A percentile compares a stretch with the other conserved stretches of the same genome.
phyloP scores from a whole-genome alignment of 1,140 invertebrate genomes.

The Drosophila mayri region DNA sequence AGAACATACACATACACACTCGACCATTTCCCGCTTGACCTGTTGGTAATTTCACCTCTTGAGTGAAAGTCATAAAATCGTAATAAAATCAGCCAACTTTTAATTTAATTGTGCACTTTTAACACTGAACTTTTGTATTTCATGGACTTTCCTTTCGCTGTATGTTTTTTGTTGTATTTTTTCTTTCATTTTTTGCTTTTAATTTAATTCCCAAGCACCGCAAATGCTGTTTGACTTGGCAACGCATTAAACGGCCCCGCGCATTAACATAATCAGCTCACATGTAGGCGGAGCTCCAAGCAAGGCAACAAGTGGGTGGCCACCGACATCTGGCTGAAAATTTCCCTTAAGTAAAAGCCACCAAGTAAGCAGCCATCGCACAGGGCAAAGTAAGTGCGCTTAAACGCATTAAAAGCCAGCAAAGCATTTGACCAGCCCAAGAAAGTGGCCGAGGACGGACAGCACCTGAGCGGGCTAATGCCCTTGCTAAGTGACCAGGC shows the following conservation, averaged over 20 bases:
- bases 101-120: slow-evolving; percentile 72
- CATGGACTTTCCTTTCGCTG: not conserved
- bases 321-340: slow-evolving; percentile 21
- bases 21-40: slow-evolving; percentile 24
- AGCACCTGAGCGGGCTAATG: slow-evolving; percentile 22
- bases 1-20: not conserved
- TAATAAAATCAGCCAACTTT: slow-evolving; percentile 72
- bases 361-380: slow-evolving; percentile 52
- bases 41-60: slow-evolving; percentile 43
- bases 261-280: slow-evolving; percentile 81
- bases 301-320: slow-evolving; percentile 55
- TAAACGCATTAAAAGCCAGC: slow-evolving; percentile 72
- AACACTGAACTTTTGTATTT: slow-evolving; percentile 40
- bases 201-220: slow-evolving; percentile 65
- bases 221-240: slow-evolving; percentile 67
- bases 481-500: slow-evolving; percentile 52
- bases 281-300: slow-evolving; percentile 24
- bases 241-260: slow-evolving; percentile 63
- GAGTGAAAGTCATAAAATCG: slow-evolving; percentile 70
- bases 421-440: slow-evolving; percentile 56
- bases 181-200: slow-evolving; percentile 31
- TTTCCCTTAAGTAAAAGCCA: slow-evolving; percentile 45
- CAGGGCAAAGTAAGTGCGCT: slow-evolving; percentile 69
- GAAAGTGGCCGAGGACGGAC: slow-evolving; percentile 3
- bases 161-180: not conserved